phyloP scores from a whole-genome alignment of 2,113 vertebrate species.

The Ctenomys sociabilis region DNA sequence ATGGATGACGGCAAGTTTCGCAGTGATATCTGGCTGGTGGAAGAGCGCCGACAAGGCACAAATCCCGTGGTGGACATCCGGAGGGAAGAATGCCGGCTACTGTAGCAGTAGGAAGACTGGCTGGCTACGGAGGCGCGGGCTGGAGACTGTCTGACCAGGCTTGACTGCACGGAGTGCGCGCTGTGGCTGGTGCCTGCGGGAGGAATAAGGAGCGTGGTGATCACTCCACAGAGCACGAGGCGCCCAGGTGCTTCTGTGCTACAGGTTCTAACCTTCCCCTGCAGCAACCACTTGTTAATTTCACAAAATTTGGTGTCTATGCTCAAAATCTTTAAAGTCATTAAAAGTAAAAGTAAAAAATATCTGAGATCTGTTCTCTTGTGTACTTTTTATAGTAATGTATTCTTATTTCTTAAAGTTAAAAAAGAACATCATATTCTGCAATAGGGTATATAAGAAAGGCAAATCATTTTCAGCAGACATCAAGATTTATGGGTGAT shows the following conservation, averaged over 20 bases:
- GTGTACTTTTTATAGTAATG: background rate
- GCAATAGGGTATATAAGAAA: background rate
- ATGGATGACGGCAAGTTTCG: slow-evolving; percentile 96
- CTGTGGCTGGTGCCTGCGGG: slow-evolving; percentile 96
- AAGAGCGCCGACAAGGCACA: slow-evolving; percentile 96
- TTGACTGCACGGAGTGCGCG: slow-evolving; percentile 95
- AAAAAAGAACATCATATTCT: slow-evolving; percentile 39
- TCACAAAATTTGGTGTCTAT: background rate
- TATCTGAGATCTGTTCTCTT: background rate
- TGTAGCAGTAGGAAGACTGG: slow-evolving; percentile 97
- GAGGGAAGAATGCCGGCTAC: slow-evolving; percentile 96
- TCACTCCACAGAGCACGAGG: background rate
- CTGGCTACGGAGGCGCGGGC: slow-evolving; percentile 96
- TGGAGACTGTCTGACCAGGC: slow-evolving; percentile 95
- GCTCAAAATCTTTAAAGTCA: background rate
- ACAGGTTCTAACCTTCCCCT: background rate
- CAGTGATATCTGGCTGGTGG: slow-evolving; percentile 97
- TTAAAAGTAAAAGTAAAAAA: background rate
- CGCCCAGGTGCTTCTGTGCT: background rate
- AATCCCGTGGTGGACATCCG: slow-evolving; percentile 95
- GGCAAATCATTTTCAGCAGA: slow-evolving; percentile 36
- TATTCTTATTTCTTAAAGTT: slow-evolving; percentile 5
- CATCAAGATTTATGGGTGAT: background rate
- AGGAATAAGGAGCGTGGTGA: background rate
- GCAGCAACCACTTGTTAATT: background rate